Evolutionary conservation across 1,140 invertebrate species (phyloP).

Genomic region (Cotesia typhae): DNA sequence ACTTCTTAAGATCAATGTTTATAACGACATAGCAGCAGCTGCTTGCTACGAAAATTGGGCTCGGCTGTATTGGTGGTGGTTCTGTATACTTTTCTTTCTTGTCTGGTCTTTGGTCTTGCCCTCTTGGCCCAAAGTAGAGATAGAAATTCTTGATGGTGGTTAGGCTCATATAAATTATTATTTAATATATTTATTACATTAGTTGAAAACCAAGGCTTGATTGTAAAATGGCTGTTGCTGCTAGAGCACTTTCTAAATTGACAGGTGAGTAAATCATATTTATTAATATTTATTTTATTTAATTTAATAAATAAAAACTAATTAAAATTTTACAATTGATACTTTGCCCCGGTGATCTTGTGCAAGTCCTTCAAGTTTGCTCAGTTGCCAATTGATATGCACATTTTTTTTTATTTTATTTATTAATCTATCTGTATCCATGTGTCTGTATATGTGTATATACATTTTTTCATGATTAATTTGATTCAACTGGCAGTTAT

Average conservation of each 20-base stretch:
- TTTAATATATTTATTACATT: constrained; percentile 15
- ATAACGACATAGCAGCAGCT: constrained; percentile 34
- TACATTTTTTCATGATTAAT: background rate
- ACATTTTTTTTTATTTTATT: background rate
- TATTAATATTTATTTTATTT: background rate
- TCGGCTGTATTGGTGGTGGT: no score
- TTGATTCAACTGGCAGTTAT: no score
- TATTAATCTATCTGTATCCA: background rate
- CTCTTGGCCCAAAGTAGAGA: constrained; percentile 48
- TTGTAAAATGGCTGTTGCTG: constrained; percentile 60
- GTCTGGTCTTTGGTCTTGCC: constrained; percentile 48
- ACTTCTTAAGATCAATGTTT: constrained; percentile 17
- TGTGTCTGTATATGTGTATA: no score
- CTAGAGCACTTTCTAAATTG: constrained; percentile 60
- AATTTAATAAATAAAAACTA: background rate
- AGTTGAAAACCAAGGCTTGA: background rate
- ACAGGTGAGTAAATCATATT: constrained; percentile 49
- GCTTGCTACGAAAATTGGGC: constrained; percentile 32
- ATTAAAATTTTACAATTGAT: background rate
- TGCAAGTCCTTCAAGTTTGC: background rate
- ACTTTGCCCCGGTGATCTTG: constrained; percentile 13
- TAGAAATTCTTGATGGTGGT: constrained; percentile 55
- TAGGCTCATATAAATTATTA: constrained; percentile 27
- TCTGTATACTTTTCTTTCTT: constrained; percentile 33
- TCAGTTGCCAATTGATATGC: background rate